Percentiles rank a stretch among this genome's conserved stretches.
phyloP scores from a whole-genome alignment of 2,888 invertebrate species.

The Steinernema carpocapsae region DNA sequence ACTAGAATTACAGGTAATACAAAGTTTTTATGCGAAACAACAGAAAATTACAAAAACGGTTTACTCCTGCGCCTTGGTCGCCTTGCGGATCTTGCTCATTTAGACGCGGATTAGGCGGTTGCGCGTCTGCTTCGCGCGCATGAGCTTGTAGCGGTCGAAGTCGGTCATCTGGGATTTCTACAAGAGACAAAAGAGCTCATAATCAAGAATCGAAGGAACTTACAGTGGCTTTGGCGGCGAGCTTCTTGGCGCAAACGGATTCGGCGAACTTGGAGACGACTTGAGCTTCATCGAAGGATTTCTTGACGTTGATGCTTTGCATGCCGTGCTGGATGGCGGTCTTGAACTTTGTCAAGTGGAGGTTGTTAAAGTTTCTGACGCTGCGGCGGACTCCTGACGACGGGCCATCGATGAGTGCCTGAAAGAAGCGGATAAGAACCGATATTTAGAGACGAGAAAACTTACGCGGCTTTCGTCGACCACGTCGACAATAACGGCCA shows the following conservation, averaged over 20 bases:
- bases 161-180: slow-evolving; percentile 86
- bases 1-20: too few relatives aligned
- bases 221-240: slow-evolving; percentile 84
- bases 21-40: slow-evolving; percentile 41
- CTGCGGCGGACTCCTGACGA: slow-evolving; percentile 81
- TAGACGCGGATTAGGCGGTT: slow-evolving; percentile 71
- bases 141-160: slow-evolving; percentile 93
- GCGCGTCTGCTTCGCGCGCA: slow-evolving; percentile 80
- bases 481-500: slow-evolving; percentile 91
- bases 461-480: slow-evolving; percentile 91
- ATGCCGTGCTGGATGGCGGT: slow-evolving; percentile 79
- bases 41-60: slow-evolving; percentile 44
- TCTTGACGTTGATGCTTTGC: slow-evolving; percentile 84
- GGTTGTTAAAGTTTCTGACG: slow-evolving; percentile 83
- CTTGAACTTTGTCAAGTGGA: slow-evolving; percentile 87
- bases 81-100: slow-evolving; percentile 71
- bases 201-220: slow-evolving; percentile 42
- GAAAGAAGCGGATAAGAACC: slow-evolving; percentile 39
- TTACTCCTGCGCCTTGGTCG: slow-evolving; percentile 58
- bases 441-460: slow-evolving; percentile 38
- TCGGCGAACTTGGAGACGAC: slow-evolving; percentile 86
- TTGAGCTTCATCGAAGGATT: slow-evolving; percentile 84
- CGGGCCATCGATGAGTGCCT: slow-evolving; percentile 94
- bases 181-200: slow-evolving; percentile 42
- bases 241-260: slow-evolving; percentile 88